A percentile compares a stretch with the other conserved stretches of the same genome.
Conservation (phyloP, 2,797 vertebrate genomes). For the Enteromius thamalakanensis region DNA sequence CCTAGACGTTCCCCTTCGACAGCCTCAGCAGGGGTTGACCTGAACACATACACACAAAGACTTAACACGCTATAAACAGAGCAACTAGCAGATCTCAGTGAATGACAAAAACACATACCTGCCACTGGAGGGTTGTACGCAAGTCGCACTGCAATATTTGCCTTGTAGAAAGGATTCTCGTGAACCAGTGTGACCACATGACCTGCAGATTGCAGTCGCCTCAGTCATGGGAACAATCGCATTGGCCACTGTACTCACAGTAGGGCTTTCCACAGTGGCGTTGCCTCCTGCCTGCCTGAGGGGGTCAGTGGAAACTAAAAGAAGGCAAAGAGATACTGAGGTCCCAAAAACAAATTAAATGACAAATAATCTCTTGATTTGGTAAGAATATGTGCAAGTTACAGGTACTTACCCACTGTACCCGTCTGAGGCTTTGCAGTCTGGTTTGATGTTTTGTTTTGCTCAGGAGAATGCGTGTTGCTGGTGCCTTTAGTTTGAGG, state of each 20-base stretch:
- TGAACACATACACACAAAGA: conserved; percentile 49
- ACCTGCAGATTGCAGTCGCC: conserved; percentile 67
- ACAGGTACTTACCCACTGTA: conserved; percentile 24
- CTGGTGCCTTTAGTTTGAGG: conserved; percentile 71
- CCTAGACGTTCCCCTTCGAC: conserved; percentile 81
- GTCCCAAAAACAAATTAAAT: neutral
- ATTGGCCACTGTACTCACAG: conserved; percentile 62
- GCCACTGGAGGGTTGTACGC: conserved; percentile 81
- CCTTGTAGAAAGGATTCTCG: conserved; percentile 79
- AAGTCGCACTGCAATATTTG: conserved; percentile 76
- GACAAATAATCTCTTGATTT: neutral
- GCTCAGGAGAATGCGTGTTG: conserved; percentile 56
- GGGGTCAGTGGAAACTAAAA: conserved; percentile 38
- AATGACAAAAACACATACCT: conserved; percentile 66
- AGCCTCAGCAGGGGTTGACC: conserved; percentile 76
- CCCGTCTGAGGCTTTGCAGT: conserved; percentile 10
- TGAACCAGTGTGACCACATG: conserved; percentile 70
- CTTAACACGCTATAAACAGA: neutral
- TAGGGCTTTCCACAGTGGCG: conserved; percentile 40
- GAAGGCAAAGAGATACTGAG: neutral
- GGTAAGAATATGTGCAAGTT: neutral
- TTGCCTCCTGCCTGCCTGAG: conserved; percentile 10
- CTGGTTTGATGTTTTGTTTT: conserved; percentile 38
- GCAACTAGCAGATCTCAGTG: neutral
- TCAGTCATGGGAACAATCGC: conserved; percentile 63